These are phyloP conservation scores for Vireo altiloquus DNA, from an alignment of 2,113 vertebrate genomes.

Conservation along the genomic window DNA sequence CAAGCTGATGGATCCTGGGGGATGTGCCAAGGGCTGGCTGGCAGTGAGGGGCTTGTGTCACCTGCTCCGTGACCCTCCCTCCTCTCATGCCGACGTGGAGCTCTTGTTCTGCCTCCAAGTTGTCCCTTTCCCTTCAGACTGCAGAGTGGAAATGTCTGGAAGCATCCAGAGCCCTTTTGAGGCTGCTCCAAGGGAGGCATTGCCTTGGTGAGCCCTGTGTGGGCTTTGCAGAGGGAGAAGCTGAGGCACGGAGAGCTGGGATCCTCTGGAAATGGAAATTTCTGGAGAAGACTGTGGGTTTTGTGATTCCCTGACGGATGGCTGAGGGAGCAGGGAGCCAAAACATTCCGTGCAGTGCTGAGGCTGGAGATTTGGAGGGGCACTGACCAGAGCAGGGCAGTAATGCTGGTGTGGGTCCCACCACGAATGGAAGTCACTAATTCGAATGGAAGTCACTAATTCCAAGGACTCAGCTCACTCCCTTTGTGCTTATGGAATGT, in stretches of 20 bases:
- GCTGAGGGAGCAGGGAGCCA: not conserved
- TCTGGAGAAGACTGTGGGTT: not conserved
- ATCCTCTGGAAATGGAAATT: not conserved
- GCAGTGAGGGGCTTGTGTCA: not conserved
- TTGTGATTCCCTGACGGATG: not conserved
- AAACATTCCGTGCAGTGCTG: not conserved
- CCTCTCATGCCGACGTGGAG: not conserved
- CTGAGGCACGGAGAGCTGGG: not conserved
- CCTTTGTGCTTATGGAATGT: not conserved
- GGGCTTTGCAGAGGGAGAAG: not conserved
- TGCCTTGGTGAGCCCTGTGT: accelerated
- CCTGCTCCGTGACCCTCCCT: not conserved
- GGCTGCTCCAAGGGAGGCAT: not conserved
- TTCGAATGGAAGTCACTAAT: not conserved
- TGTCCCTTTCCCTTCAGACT: not conserved
- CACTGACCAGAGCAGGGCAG: not conserved
- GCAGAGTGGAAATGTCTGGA: not conserved
- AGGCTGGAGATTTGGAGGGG: not conserved
- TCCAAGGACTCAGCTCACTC: not conserved
- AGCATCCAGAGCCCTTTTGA: not conserved
- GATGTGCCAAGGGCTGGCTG: not conserved
- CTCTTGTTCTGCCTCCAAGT: not conserved
- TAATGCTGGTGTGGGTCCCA: too few relatives aligned
- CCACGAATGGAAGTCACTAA: too few relatives aligned
- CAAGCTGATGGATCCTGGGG: not conserved